These are phyloP conservation scores for Trachemys scripta DNA, from an alignment of 2,113 vertebrate genomes.

Conservation along the genomic window DNA sequence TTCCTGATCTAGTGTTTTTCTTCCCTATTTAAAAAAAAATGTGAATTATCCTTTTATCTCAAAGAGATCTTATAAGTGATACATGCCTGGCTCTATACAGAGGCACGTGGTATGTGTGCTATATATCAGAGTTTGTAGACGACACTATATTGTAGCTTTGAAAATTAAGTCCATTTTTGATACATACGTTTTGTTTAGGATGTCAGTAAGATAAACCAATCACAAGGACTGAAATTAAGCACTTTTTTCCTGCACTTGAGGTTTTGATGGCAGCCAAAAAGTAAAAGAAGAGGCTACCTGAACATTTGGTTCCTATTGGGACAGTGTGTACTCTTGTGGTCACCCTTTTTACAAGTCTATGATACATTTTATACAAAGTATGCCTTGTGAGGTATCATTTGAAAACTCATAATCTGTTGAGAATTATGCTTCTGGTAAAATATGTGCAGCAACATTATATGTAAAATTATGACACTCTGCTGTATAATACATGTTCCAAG, in stretches of 20 bases:
- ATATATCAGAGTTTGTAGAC: not conserved
- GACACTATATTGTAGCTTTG: not conserved
- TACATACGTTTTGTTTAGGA: not conserved
- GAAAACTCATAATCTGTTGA: too few species aligned
- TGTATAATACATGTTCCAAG: too few species aligned
- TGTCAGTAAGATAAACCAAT: not conserved
- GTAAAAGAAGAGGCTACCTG: constrained; percentile 20
- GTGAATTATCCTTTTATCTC: not conserved
- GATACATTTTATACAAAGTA: too few species aligned
- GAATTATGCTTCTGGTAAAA: too few species aligned
- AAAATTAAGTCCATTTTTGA: not conserved
- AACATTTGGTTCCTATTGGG: constrained; percentile 45
- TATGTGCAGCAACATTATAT: too few species aligned
- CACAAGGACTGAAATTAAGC: not conserved
- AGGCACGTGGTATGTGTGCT: not conserved
- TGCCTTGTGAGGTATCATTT: too few species aligned
- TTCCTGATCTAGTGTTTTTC: not conserved
- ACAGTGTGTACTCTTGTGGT: too few species aligned
- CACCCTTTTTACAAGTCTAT: too few species aligned
- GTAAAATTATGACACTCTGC: too few species aligned
- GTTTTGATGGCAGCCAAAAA: not conserved
- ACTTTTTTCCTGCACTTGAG: constrained; percentile 8
- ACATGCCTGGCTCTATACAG: not conserved
- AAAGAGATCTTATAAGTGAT: not conserved
- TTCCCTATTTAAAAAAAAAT: not conserved